Conservation (phyloP, 37 sponge, comb jelly and placozoan species). For the Geodia barretti region DNA sequence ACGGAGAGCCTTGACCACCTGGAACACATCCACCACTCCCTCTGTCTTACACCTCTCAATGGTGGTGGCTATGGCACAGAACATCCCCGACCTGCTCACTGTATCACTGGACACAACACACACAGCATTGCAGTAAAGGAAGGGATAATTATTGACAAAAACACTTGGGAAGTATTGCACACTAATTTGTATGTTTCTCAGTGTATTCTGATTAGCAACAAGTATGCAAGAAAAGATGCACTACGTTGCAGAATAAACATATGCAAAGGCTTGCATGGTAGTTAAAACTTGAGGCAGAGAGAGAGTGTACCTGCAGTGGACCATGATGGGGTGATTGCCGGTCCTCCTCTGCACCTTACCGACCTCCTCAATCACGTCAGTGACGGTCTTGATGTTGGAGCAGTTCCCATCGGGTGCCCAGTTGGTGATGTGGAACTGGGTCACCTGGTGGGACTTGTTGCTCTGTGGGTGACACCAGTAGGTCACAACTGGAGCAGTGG, state of each 20-base stretch:
- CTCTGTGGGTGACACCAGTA: no score
- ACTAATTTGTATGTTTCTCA: no score
- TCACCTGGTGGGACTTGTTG: slow-evolving; percentile 54
- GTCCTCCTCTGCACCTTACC: slow-evolving; percentile 68
- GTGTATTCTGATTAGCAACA: no score
- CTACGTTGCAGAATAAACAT: no score
- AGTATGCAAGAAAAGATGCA: no score
- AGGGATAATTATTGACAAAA: no score
- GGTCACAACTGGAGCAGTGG: no score
- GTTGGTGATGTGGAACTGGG: slow-evolving; percentile 78
- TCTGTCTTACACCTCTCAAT: slow-evolving; percentile 74
- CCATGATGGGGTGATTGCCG: slow-evolving; percentile 78
- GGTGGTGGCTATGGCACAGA: slow-evolving; percentile 55
- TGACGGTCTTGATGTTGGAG: slow-evolving; percentile 54
- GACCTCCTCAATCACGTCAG: slow-evolving; percentile 78
- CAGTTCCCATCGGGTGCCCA: slow-evolving; percentile 69
- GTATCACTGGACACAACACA: slow-evolving; percentile 58
- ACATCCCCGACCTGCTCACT: slow-evolving; percentile 58
- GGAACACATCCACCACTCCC: slow-evolving; percentile 81
- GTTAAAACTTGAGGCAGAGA: no score
- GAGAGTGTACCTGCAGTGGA: slow-evolving; percentile 87
- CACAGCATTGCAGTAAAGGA: no score
- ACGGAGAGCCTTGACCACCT: slow-evolving; percentile 60
- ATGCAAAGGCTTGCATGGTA: no score
- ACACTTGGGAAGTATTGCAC: no score